Evolutionary conservation across 2,797 vertebrate species (phyloP), one percentile per base, ranked within the genome.

Genomic region (Acanthis flammea): DNA sequence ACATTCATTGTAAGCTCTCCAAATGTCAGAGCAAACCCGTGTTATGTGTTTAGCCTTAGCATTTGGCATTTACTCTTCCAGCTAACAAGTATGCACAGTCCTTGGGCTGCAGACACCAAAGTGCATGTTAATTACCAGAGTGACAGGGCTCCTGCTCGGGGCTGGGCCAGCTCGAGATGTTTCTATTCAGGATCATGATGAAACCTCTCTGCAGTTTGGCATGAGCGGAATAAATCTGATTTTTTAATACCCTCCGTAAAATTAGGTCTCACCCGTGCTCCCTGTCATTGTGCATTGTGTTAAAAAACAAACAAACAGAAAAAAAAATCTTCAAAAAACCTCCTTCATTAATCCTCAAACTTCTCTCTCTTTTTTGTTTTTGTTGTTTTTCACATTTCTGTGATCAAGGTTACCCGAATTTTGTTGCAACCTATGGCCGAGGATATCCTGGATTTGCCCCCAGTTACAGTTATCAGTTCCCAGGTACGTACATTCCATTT

Each of bases 381-480:
- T 3, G 2, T n/a, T 76, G 19, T 42, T n/a, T n/a, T 41, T 44
- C 45, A 5, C 12, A 0, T 86, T 83, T 96, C 55, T 97, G 28
- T 97, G 50, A 96, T 97, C 94, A 97, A 99, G 99, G 99, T 98
- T 99, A 99, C 97, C 99, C 99, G 61, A 99, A 99, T 98, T 99
- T 99, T 94, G 99, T 99, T 96, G 99, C 99, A 68, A 99, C 99
- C 5, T 99, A 99, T 42, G 99, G 99, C 96, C 98, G 99, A 74
- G 99, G 99, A 98, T 99, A 99, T 97, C 99, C 99, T 85, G 99
- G 99, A 98, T 99, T 99, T 93, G 98, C 99, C 97, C 99, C 99
- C 62, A 99, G 99, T 98, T 99, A 99, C 97, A 99, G 99, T 98
- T 99, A 99, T 97, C 99, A 99, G 97, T 99, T 99, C 97, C 99